phyloP scores from a whole-genome alignment of 2,113 vertebrate species.

The Eleginops maclovinus region DNA sequence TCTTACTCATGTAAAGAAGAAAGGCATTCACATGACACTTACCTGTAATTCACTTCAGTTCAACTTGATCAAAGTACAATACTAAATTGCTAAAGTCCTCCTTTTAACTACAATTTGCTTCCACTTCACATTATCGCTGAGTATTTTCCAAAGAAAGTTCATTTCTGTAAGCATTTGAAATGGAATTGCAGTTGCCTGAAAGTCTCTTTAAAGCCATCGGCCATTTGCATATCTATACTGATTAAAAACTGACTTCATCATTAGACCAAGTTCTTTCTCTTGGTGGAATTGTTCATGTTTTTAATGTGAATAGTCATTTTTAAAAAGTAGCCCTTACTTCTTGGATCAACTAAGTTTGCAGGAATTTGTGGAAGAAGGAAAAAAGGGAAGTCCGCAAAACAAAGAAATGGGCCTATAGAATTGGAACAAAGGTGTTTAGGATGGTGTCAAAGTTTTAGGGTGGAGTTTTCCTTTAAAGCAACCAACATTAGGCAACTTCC shows the following conservation, averaged over 20 bases:
- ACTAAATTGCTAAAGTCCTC: background rate
- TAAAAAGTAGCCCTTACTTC: background rate
- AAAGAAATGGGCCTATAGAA: background rate
- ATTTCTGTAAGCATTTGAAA: background rate
- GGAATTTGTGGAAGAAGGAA: background rate
- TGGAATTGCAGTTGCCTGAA: background rate
- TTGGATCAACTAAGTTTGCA: background rate
- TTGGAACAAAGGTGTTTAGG: background rate
- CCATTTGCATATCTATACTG: background rate
- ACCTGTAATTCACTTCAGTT: too few relatives aligned
- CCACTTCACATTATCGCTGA: background rate
- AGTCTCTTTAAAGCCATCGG: background rate
- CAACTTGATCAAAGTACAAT: background rate
- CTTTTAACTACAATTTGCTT: background rate
- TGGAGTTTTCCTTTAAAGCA: constrained; percentile 17
- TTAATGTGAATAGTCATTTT: too few relatives aligned
- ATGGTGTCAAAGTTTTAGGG: constrained; percentile 2
- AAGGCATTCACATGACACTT: too few relatives aligned
- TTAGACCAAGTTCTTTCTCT: background rate
- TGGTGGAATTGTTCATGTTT: background rate
- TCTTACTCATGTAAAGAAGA: too few relatives aligned
- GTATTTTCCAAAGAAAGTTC: background rate
- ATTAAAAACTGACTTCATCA: background rate
- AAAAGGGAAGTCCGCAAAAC: background rate
- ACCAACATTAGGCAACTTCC: constrained; percentile 1